These are phyloP conservation scores for Anthoptus insignis DNA, from an alignment of 2,888 invertebrate genomes.

Conservation along the genomic window DNA sequence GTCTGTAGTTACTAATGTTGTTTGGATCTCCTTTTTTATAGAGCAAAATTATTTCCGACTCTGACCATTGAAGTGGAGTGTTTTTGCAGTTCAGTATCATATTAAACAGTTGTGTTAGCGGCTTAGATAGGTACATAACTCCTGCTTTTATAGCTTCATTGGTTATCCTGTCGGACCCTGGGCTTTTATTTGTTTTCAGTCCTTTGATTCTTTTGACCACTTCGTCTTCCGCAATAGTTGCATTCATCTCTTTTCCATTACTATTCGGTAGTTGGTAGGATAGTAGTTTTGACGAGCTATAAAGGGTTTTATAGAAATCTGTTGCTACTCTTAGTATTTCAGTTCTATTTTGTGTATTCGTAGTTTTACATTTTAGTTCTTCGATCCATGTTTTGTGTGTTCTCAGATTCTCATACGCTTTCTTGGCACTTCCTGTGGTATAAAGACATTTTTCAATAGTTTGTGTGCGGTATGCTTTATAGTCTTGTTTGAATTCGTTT, in stretches of 20 bases:
- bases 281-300: too few relatives aligned
- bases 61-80: not conserved
- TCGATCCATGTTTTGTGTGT: constrained; percentile 36
- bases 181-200: not conserved
- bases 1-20: not conserved
- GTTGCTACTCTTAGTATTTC: too few relatives aligned
- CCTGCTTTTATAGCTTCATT: not conserved
- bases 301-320: too few relatives aligned
- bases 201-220: not conserved
- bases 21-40: not conserved
- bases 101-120: not conserved
- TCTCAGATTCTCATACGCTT: constrained; percentile 27
- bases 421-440: constrained; percentile 8
- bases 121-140: not conserved
- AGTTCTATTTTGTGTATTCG: too few relatives aligned
- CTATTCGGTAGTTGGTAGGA: too few relatives aligned
- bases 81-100: not conserved
- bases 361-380: too few relatives aligned
- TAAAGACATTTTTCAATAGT: constrained; percentile 12
- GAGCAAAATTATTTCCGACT: not conserved
- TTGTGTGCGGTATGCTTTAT: not conserved
- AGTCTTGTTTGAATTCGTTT: constrained; percentile 4
- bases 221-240: not conserved
- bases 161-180: not conserved
- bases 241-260: too few relatives aligned